Evolutionary conservation across 1,140 invertebrate species (phyloP), one percentile per base, ranked within the genome.

Genomic region (Tetramorium simillimum): DNA sequence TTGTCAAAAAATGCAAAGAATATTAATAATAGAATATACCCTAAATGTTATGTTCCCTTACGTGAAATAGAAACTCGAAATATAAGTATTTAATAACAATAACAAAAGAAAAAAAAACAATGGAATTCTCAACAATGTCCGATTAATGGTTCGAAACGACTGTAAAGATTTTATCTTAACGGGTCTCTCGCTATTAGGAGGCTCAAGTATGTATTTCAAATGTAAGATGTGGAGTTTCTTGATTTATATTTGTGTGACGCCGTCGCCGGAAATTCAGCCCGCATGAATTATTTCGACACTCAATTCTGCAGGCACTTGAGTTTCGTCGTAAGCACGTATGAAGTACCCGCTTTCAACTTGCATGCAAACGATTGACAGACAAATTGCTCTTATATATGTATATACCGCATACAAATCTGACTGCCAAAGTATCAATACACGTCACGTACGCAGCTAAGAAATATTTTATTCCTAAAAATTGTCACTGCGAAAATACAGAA

Each of bases 281-380:
- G 80, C 80, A 75, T 60, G 43, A 75, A 56, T 84, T 84, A 84
- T 84, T 60, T 84, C 56, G 24, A 84, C 67, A 84, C 62, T 75
- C 53, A 46, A 53, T 73, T 40, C 51, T 33, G 40, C 67, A 37
- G 70, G 69, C 53, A 75, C 53, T 84, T 14, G 80, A 84, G 24
- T 46, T 33, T 70, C 21, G 16, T 81, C 10, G 40, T 16, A 56
- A 60, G 53, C 43, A 58, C 28, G 18, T 12, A 43, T 72, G 40
- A 24, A 70, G 51, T 24, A 33, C 21, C 24, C 65, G 56, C 51
- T 73, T 73, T 72, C 51, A 73, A 84, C 58, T 49, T 24, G 43
- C 69, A 33, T n/a, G n/a, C 33, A 33, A 60, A 73, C 53, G 53
- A 84, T 37, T 60, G 69, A 84, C 43, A 40, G 10, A 60, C 24